Conservation (phyloP, 2,888 invertebrate genomes). For the Limenitis camilla region DNA sequence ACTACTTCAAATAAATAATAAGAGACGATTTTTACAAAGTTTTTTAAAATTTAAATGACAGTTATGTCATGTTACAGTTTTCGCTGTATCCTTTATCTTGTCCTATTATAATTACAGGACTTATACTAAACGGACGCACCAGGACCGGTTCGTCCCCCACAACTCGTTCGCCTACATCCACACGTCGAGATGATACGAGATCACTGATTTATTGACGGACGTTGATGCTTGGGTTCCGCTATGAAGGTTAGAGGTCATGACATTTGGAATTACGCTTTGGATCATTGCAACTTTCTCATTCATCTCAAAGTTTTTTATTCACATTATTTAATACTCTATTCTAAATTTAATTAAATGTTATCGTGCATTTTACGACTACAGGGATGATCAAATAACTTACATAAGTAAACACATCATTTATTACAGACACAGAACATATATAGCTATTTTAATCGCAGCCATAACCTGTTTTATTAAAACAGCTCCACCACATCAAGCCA, state of each 20-base stretch:
- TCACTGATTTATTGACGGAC: constrained; percentile 20
- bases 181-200: constrained; percentile 28
- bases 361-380: no score
- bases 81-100: no score
- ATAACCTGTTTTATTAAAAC: constrained; percentile 4
- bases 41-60: no score
- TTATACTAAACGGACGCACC: constrained; percentile 13
- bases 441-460: background rate
- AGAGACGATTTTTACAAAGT: no score
- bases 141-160: constrained; percentile 41
- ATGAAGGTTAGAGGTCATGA: constrained; percentile 14
- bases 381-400: background rate
- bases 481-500: background rate
- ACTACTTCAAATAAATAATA: no score
- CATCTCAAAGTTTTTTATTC: background rate
- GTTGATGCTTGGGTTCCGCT: constrained; percentile 22
- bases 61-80: no score
- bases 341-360: no score
- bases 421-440: background rate
- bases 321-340: background rate
- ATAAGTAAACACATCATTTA: constrained; percentile 2
- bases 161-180: constrained; percentile 36
- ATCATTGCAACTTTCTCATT: background rate
- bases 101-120: no score
- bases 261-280: background rate